A percentile compares a stretch with the other conserved stretches of the same genome.
phyloP scores from a whole-genome alignment of 2,797 vertebrate species.

The Chrysocyon brachyurus region DNA sequence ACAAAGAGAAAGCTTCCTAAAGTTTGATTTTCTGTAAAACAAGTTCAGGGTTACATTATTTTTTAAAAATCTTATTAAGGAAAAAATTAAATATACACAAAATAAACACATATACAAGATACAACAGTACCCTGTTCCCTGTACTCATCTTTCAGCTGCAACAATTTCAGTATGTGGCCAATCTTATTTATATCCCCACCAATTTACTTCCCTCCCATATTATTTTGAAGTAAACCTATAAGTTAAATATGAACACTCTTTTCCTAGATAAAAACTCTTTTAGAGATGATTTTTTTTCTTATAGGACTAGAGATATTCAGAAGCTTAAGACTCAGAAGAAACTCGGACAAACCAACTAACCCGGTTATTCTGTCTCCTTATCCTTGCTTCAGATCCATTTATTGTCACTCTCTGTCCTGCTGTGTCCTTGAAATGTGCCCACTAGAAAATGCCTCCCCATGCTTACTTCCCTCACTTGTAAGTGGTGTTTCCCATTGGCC shows the following conservation, averaged over 20 bases:
- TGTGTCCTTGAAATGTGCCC: background rate
- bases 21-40: background rate
- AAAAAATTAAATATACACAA: background rate
- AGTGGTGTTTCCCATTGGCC: background rate
- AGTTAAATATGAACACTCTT: background rate
- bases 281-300: constrained; percentile 4
- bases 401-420: background rate
- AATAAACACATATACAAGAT: background rate
- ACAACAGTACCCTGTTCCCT: background rate
- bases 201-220: background rate
- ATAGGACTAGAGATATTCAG: background rate
- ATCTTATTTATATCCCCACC: background rate
- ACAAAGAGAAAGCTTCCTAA: background rate
- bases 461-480: background rate
- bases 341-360: background rate
- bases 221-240: background rate
- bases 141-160: background rate
- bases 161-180: background rate
- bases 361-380: background rate
- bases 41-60: constrained; percentile 7
- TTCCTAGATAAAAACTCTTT: background rate
- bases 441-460: background rate
- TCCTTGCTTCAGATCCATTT: background rate
- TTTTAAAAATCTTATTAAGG: background rate
- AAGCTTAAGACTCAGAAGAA: background rate